Base-by-base conservation (phyloP, 2,888 invertebrate genomes). In the Andrena bucephala region DNA sequence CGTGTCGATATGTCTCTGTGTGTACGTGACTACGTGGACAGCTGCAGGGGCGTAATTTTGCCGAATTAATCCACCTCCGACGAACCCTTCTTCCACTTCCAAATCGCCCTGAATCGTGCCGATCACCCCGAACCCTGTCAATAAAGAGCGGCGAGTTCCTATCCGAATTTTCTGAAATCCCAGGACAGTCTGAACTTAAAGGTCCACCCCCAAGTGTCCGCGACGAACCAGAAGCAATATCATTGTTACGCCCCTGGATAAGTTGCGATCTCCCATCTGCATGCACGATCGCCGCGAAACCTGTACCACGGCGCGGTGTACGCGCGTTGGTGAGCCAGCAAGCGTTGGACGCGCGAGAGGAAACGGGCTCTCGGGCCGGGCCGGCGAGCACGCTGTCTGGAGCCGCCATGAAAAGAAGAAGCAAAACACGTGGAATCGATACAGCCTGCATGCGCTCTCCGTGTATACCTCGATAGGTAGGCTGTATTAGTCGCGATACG, bases 221-320 rank as follows among this genome's bases (percentile, higher is more conserved):
- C 31, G 24, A 54, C 33, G 54, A 42, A 68, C 48, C 8, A 24
- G 24, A 54, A 20, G 33, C 48, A 78, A 63, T 70, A 67, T 63
- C 36, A 73, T 78, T 71, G 71, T 86, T 87, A 87, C 85, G 68
- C 71, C 74, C 74, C 81, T 87, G 76, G 59, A 78, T 85, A 81
- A 87, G 27, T 63, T 63, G 78, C 74, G 36, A 50, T 57, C 54
- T n/a, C 57, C 57, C 29, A 78, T 87, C 87, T 86, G 77, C 81
- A 84, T 87, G 73, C 70, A 65, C 63, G 59, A 59, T 75, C 75
- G 48, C 16, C 68, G 72, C 24, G 71, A 71, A 86, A 85, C 84
- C 80, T 71, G 84, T 72, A 83, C 79, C 57, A 50, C 77, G 20
- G 65, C 59, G 80, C 74, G 68, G 70, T 36, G 50, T 48, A 60